A percentile compares a stretch with the other conserved stretches of the same genome.
Conservation (phyloP, 2,888 invertebrate species). For the Eumacrocentrus americanus region DNA sequence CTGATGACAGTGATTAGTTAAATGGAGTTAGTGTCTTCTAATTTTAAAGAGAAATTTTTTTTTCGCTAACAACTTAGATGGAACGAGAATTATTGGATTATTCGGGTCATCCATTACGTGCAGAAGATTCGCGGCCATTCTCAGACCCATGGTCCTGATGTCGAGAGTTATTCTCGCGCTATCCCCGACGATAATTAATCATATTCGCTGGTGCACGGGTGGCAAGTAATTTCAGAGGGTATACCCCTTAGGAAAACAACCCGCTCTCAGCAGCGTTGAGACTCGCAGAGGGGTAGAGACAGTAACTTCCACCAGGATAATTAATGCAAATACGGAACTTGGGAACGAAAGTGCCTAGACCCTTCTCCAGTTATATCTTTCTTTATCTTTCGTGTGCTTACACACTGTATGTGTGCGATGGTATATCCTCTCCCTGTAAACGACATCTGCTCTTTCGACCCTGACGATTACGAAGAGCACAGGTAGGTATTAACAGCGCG, state of each 20-base stretch:
- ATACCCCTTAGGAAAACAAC: constrained; percentile 27
- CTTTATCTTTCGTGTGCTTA: not conserved
- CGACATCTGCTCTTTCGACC: constrained; percentile 5
- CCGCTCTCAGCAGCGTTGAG: not conserved
- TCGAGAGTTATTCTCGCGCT: constrained; percentile 7
- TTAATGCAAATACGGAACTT: constrained; percentile 40
- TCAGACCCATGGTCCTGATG: not conserved
- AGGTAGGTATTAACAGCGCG: too few species aligned
- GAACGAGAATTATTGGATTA: not conserved
- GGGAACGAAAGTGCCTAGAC: not conserved
- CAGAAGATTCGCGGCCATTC: constrained; percentile 11
- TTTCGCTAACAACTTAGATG: not conserved
- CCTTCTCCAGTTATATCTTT: not conserved
- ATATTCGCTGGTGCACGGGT: constrained; percentile 23
- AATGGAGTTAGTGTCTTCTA: too few species aligned
- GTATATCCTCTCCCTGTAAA: not conserved
- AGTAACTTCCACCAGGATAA: constrained; percentile 32
- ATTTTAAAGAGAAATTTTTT: not conserved
- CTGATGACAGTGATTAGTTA: too few species aligned
- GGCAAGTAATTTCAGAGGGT: constrained; percentile 25
- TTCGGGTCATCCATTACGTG: constrained; percentile 9
- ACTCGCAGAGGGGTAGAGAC: not conserved
- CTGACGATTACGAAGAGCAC: constrained; percentile 1
- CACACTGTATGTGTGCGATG: not conserved
- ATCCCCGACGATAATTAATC: constrained; percentile 30